Base-by-base conservation (phyloP, 2,888 invertebrate genomes). In the Koerneria pararmatus region DNA sequence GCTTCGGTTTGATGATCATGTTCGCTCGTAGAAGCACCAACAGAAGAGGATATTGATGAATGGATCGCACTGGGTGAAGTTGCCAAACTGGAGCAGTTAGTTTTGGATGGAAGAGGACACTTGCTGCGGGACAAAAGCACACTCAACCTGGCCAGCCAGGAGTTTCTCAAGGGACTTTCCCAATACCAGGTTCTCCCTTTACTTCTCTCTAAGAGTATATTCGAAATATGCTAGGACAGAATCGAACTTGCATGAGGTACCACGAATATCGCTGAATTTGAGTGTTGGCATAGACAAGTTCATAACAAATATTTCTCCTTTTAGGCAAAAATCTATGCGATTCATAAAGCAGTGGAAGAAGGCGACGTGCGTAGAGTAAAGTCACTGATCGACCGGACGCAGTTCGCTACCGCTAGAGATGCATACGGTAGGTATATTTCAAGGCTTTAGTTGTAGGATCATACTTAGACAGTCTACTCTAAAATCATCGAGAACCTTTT, bases 291-390 rank as follows among this genome's bases (percentile, higher is more conserved):
- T 24, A 31, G 41, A 22, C 29, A 19, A 35, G 29, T 22, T n/a
- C n/a, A n/a, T n/a, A n/a, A n/a, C n/a, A n/a, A n/a, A n/a, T n/a
- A n/a, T n/a, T n/a, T n/a, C 34, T 32, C 15, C 63, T 83, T 84
- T 29, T 78, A 93, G 93, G 89, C 89, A 76, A 93, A 94, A 88
- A 93, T 94, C 74, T 90, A 90, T 72, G 88, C 90, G 69, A 92
- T 94, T 34, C 94, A 94, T 83, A 85, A 89, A 76, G 91, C 93
- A 37, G 90, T 93, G 27, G 88, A 89, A 77, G 89, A 90, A 76
- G 94, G 94, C 3, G 91, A 90, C 80, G 87, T 94, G 72, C 87
- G 90, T 76, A 91, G 92, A 77, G 86, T 94, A 89, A 91, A 75
- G 89, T 84, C 74, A 56, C 78, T 75, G 91, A 94, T 85, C 87